phyloP scores from a whole-genome alignment of 1,140 invertebrate species.

The Maniola jurtina region DNA sequence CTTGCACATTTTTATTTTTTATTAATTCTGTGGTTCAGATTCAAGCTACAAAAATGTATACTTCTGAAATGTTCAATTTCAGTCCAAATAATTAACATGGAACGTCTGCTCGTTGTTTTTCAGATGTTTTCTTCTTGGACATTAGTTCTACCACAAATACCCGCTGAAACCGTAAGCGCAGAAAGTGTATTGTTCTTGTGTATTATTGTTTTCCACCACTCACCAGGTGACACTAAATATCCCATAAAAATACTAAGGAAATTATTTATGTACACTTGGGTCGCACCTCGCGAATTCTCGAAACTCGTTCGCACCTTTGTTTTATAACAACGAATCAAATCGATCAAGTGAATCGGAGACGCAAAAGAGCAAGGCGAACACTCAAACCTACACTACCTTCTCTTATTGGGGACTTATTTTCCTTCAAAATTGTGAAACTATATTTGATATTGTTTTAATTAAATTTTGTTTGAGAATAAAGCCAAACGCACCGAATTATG shows the following conservation, averaged over 20 bases:
- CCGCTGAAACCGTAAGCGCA: conserved; percentile 77
- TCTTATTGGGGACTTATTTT: conserved; percentile 53
- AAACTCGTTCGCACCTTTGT: conserved; percentile 45
- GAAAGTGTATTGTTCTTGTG: conserved; percentile 67
- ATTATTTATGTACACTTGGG: conserved; percentile 40
- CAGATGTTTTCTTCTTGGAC: conserved; percentile 77
- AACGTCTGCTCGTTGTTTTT: conserved; percentile 75
- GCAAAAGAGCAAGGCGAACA: conserved; percentile 46
- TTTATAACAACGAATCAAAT: conserved; percentile 33
- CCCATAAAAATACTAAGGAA: conserved; percentile 38
- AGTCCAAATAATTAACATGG: conserved; percentile 66
- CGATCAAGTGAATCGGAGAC: conserved; percentile 28
- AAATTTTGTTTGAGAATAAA: conserved; percentile 71
- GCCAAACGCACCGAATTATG: conserved; percentile 69
- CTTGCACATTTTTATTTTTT: not conserved
- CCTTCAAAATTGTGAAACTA: conserved; percentile 59
- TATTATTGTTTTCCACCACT: conserved; percentile 69
- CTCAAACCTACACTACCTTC: conserved; percentile 53
- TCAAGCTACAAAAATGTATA: conserved; percentile 6
- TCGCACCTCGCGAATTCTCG: conserved; percentile 49
- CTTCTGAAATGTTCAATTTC: conserved; percentile 19
- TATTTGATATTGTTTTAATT: conserved; percentile 60
- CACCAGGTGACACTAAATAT: conserved; percentile 56
- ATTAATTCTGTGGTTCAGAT: not conserved
- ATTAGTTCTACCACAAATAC: conserved; percentile 74